Conservation (phyloP, 2,113 vertebrate species). For the Amphilophus citrinellus region DNA sequence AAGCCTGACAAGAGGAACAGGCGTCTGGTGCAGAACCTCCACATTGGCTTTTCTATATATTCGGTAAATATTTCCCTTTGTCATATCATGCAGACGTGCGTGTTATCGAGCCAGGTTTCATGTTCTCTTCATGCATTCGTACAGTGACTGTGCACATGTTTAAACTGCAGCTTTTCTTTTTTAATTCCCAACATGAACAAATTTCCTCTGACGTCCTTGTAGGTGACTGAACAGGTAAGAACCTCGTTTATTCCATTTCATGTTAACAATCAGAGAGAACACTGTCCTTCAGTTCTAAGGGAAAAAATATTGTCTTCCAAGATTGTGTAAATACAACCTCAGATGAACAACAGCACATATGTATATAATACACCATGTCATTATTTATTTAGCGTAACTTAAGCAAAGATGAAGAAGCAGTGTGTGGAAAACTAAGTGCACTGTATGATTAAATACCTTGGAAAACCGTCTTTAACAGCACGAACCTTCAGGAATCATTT, state of each 20-base stretch:
- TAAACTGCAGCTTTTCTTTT: not conserved
- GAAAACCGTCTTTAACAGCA: not conserved
- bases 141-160: not conserved
- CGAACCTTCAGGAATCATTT: not conserved
- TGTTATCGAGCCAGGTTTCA: not conserved
- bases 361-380: not conserved
- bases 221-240: slow-evolving; percentile 69
- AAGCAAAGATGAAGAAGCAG: not conserved
- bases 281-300: not conserved
- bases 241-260: accelerated
- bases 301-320: not conserved
- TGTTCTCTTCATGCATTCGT: not conserved
- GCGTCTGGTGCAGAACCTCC: slow-evolving; percentile 41
- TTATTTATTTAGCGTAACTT: not conserved
- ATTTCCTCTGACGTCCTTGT: not conserved
- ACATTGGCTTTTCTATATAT: slow-evolving; percentile 74
- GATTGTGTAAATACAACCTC: not conserved
- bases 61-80: slow-evolving; percentile 10
- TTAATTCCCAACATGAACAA: not conserved
- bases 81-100: not conserved
- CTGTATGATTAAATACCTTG: not conserved
- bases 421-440: not conserved
- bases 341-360: not conserved
- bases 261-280: not conserved
- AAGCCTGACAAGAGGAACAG: slow-evolving; percentile 76